A percentile compares a stretch with the other conserved stretches of the same genome.
Evolutionary conservation across 2,888 invertebrate genomes (phyloP).

Genomic region (Nezara viridula): DNA sequence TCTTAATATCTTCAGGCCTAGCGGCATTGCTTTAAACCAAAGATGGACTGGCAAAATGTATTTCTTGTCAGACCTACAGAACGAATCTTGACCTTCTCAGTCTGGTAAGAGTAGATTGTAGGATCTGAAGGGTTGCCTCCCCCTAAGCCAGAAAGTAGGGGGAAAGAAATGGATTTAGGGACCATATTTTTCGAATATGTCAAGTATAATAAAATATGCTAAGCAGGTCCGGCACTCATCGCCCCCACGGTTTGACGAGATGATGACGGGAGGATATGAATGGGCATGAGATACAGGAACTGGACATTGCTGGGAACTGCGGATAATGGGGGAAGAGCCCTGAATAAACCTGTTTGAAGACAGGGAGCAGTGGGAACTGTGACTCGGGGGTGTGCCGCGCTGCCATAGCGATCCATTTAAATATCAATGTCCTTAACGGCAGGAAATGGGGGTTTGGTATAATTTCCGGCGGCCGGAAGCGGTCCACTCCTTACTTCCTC

Average conservation of each 20-base stretch:
- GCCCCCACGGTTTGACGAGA: not conserved
- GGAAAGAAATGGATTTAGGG: too few species aligned
- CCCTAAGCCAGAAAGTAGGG: too few species aligned
- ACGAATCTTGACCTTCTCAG: too few species aligned
- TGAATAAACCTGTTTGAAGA: slow-evolving; percentile 38
- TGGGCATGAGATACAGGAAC: not conserved
- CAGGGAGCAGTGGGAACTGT: not conserved
- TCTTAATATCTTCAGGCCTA: too few species aligned
- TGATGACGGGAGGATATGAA: not conserved
- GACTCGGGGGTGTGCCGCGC: slow-evolving; percentile 42
- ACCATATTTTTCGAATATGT: not conserved
- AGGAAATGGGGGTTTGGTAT: slow-evolving; percentile 47
- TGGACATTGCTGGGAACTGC: slow-evolving; percentile 19
- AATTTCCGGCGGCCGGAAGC: slow-evolving; percentile 54
- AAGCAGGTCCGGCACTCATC: not conserved
- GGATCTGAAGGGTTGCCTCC: too few species aligned
- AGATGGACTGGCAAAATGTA: too few species aligned
- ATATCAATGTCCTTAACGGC: slow-evolving; percentile 46
- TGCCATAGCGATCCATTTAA: slow-evolving; percentile 43
- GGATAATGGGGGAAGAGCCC: not conserved
- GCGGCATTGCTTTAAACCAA: too few species aligned
- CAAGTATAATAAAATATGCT: not conserved
- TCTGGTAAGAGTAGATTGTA: too few species aligned
- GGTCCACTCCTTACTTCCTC: slow-evolving; percentile 53
- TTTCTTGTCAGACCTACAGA: too few species aligned